Evolutionary conservation across 2,113 vertebrate species (phyloP).

Genomic region (Smithornis capensis): DNA sequence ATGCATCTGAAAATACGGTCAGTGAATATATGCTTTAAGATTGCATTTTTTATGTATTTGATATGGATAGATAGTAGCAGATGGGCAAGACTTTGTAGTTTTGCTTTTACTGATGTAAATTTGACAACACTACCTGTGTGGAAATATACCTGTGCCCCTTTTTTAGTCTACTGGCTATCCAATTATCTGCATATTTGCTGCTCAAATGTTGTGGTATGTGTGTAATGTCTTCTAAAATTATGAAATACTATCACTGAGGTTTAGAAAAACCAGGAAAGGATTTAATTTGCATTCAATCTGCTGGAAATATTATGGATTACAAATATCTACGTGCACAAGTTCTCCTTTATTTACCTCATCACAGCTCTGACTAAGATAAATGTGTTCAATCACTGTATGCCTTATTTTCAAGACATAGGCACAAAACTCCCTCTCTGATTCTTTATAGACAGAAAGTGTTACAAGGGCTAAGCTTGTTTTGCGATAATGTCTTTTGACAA

Average conservation of each 20-base stretch:
- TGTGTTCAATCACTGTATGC: neutral
- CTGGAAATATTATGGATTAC: neutral
- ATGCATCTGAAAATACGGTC: neutral
- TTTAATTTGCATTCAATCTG: neutral
- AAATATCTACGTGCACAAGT: neutral
- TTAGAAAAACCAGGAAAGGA: neutral
- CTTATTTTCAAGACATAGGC: slow-evolving; percentile 24
- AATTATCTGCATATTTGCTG: neutral
- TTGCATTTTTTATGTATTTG: neutral
- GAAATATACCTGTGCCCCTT: neutral
- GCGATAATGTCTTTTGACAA: slow-evolving; percentile 50
- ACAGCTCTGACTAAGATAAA: slow-evolving; percentile 4
- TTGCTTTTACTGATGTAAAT: neutral
- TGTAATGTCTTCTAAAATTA: neutral
- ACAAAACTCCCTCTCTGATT: neutral
- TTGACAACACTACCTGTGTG: neutral
- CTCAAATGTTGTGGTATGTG: neutral
- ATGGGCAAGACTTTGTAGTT: neutral
- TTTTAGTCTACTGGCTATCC: neutral
- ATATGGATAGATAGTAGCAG: neutral
- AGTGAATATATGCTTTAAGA: neutral
- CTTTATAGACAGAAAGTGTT: slow-evolving; percentile 17
- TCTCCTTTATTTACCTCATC: neutral
- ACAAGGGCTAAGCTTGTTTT: neutral
- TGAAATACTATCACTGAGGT: neutral